These are phyloP conservation scores for Galagoides demidoff DNA, from an alignment of 2,797 vertebrate genomes.

Conservation along the genomic window DNA sequence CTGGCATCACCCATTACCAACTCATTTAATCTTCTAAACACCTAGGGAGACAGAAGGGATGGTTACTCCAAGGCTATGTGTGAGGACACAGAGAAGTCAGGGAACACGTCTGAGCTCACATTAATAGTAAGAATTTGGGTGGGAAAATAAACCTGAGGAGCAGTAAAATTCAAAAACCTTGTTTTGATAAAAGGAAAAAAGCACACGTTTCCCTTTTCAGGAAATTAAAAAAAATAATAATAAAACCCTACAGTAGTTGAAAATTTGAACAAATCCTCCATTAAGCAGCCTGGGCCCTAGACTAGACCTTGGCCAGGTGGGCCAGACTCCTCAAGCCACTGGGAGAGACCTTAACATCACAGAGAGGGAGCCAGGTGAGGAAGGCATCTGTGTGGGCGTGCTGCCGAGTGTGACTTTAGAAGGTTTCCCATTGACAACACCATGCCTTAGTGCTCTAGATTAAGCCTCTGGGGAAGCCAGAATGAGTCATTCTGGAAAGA, in stretches of 20 bases:
- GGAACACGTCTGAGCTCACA: neutral
- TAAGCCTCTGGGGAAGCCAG: neutral
- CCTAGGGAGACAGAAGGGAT: neutral
- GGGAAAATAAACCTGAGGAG: neutral
- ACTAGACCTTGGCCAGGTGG: neutral
- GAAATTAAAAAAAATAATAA: neutral
- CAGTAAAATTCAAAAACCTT: neutral
- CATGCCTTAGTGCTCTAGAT: neutral
- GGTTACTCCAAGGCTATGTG: neutral
- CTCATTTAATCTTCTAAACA: neutral
- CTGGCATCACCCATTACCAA: neutral
- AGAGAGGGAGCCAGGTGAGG: neutral
- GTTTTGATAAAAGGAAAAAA: neutral
- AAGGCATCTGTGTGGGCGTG: fast-evolving
- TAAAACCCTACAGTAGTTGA: neutral
- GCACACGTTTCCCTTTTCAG: neutral
- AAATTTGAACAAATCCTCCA: neutral
- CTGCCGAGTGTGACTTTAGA: neutral
- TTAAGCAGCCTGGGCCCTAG: neutral
- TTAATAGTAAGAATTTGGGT: neutral
- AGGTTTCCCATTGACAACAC: neutral
- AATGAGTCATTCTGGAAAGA: neutral
- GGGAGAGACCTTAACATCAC: neutral
- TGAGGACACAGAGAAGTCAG: neutral
- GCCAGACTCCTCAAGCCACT: neutral